phyloP scores from a whole-genome alignment of 2,113 vertebrate genomes.

The Mesitornis unicolor region DNA sequence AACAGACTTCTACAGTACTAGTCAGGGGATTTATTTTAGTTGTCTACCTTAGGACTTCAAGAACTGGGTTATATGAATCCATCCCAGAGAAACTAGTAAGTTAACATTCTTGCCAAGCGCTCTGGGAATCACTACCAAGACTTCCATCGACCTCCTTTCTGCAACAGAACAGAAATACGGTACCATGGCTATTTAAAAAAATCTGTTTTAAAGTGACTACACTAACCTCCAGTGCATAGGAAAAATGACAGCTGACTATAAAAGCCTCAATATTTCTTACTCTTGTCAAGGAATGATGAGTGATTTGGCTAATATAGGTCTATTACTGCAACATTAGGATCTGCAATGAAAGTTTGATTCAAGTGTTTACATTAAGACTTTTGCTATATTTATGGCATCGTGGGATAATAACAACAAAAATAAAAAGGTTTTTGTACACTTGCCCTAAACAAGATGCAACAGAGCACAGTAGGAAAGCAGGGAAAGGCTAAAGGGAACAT shows the following conservation, averaged over 20 bases:
- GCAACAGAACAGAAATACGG: background rate
- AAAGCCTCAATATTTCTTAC: constrained; percentile 10
- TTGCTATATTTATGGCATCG: background rate
- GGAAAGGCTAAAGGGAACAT: background rate
- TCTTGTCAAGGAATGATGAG: constrained; percentile 1
- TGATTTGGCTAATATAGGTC: constrained; percentile 1
- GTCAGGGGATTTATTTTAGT: background rate
- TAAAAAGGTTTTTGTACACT: background rate
- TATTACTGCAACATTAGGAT: background rate
- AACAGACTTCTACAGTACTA: background rate
- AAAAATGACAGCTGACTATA: constrained; percentile 5
- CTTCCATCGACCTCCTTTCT: background rate
- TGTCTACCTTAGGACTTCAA: background rate
- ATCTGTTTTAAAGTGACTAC: background rate
- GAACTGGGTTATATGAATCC: background rate
- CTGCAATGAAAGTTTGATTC: background rate
- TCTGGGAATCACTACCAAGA: background rate
- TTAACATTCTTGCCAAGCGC: background rate
- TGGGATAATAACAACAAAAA: background rate
- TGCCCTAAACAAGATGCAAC: background rate
- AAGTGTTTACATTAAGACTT: background rate
- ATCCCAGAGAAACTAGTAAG: background rate
- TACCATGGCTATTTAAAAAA: background rate
- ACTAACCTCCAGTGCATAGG: background rate
- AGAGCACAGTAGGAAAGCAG: background rate